Base-by-base conservation (phyloP, 2,113 vertebrate species). In the Corythoichthys haematopterus region DNA sequence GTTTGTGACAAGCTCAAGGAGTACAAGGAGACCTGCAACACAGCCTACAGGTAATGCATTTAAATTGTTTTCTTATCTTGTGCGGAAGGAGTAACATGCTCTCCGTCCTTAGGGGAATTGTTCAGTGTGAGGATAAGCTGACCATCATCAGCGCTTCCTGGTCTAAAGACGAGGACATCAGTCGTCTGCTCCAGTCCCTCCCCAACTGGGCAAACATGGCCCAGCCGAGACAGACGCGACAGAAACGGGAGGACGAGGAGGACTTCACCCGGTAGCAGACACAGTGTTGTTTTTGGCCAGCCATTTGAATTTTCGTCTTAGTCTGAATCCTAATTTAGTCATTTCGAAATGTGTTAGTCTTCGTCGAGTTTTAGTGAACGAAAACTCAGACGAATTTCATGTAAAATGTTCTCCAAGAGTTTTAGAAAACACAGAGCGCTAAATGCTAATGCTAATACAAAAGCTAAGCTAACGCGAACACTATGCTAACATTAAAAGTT, bases 161-260 rank as follows among this genome's bases (percentile, higher is more conserved):
- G 97, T 94, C 97, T 45, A 99, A 99, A 87, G 97, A 99, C 1
- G 97, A 99, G 1, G 97, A 99, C 35, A 99, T 99, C 84, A 98
- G 94, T 80, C 92, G 97, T 33, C 91, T 99, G 72, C 89, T 99
- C 64, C 95, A 95, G 83, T 99, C 97, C 0, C 92, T 99, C 12
- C 95, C 96, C 6, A 99, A 97, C 88, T 99, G 97, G 97, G 90
- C 92, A 35, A 98, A 90, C 70, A 98, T 98, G 97, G 85, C 96
- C 14, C 95, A 97, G 51, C 95, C 97, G 75, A 93, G 95, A 84
- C 96, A 95, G 70, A 80, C 94, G 33, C 88, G 97, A 14, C 94
- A 95, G 73, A 98, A 98, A 82, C 94, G 97, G 28, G 96, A 99
- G 83, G 96, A 99, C 0, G 97, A 99, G 35, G 97, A 98, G 78